Evolutionary conservation across 1,140 invertebrate species (phyloP).

Genomic region (Augochlora pura): DNA sequence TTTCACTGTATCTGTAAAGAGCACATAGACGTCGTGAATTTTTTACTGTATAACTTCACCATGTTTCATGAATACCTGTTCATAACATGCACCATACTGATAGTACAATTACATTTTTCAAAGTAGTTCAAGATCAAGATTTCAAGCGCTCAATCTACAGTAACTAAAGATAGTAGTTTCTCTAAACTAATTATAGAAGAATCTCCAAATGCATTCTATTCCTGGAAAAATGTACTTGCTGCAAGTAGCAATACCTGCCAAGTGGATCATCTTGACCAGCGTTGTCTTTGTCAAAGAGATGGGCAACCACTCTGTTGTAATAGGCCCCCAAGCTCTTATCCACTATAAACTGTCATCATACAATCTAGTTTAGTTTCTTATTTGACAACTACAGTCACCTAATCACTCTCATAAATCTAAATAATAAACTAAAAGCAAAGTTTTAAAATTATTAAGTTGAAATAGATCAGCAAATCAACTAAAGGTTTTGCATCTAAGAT

Average conservation of each 20-base stretch:
- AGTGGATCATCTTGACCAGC: conserved; percentile 88
- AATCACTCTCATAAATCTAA: conserved; percentile 50
- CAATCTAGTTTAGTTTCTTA: conserved; percentile 69
- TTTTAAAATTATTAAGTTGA: not conserved
- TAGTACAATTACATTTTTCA: conserved; percentile 16
- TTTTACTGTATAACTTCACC: conserved; percentile 2
- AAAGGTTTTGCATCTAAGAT: not conserved
- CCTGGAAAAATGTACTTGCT: conserved; percentile 46
- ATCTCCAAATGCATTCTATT: conserved; percentile 42
- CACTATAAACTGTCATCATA: conserved; percentile 79
- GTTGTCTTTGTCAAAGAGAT: conserved; percentile 90
- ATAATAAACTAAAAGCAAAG: not conserved
- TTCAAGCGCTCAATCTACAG: conserved; percentile 37
- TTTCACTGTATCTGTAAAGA: conserved; percentile 19
- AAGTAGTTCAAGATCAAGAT: conserved; percentile 10
- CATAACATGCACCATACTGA: conserved; percentile 43
- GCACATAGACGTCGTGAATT: conserved; percentile 8
- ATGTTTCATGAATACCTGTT: not conserved
- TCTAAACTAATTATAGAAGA: conserved; percentile 43
- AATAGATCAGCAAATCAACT: not conserved
- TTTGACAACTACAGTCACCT: conserved; percentile 49
- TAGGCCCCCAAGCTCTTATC: conserved; percentile 72
- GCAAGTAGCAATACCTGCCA: conserved; percentile 85
- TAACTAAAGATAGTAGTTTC: not conserved
- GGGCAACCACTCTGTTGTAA: conserved; percentile 73